Evolutionary conservation across 2,113 vertebrate species (phyloP), one percentile per base, ranked within the genome.

Genomic region (Mohoua ochrocephala): DNA sequence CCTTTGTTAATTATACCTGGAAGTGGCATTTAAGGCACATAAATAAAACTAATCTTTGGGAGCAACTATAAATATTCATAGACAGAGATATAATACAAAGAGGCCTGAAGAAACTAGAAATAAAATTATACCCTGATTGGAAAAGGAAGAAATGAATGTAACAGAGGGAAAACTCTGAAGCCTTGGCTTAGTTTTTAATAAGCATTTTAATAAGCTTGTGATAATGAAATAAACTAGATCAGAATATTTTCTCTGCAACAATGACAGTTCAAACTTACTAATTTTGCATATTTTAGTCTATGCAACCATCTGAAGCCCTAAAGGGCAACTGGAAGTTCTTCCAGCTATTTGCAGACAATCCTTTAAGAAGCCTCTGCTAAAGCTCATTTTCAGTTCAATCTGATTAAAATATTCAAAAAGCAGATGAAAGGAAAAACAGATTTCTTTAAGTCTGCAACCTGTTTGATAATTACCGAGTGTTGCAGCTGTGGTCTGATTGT

Each of bases 151-250:
- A 89, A 68, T 50, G 0, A 57, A 88, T 39, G 11, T 23, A 84
- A 70, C 13, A 57, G 59, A 86, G 64, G 14, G 47, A 87, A 71
- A 90, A 56, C 6, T 47, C 63, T 27, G 63, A 93, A 88, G 52
- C 19, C 22, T 53, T 4, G 3, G 59, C 42, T 94, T 77, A 88
- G 54, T 91, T 90, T 96, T 77, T 49, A 94, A 84, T 61, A 86
- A 91, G 50, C 19, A 85, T 80, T 83, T 91, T 63, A 93, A 90
- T 64, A 85, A 74, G 53, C 27, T 74, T 81, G 35, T 84, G 71
- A 65, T 93, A 95, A 93, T 52, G 49, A 92, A 96, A 91, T 80
- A 90, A 93, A 95, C 24, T n/a, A 91, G 65, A 95, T 93, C 47
- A 89, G 87, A 84, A 61, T 68, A 90, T 84, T 95, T 64, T 65